Conservation (phyloP, 2,888 invertebrate species). For the Meteorus cinctellus region DNA sequence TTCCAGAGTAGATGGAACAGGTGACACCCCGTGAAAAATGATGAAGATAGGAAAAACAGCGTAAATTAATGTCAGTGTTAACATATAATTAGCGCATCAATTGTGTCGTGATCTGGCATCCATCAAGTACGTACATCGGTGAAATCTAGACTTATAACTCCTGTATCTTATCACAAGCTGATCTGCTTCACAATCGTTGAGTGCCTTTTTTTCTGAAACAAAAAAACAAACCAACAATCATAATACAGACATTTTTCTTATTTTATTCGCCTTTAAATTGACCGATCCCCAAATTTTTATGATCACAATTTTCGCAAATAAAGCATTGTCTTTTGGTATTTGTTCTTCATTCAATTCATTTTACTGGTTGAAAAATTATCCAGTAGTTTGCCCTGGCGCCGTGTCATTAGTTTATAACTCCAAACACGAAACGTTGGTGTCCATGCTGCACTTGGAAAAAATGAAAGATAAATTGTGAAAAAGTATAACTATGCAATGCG, state of each 20-base stretch:
- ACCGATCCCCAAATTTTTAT: too few species aligned
- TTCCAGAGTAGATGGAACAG: background rate
- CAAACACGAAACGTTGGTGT: background rate
- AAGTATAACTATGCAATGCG: constrained; percentile 51
- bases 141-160: constrained; percentile 67
- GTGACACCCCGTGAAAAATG: background rate
- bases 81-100: background rate
- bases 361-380: constrained; percentile 32
- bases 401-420: constrained; percentile 67
- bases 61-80: background rate
- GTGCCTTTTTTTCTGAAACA: constrained; percentile 65
- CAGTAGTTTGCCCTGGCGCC: constrained; percentile 47
- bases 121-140: constrained; percentile 68
- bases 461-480: constrained; percentile 60
- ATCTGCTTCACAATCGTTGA: constrained; percentile 62
- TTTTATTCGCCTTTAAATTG: too few species aligned
- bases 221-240: constrained; percentile 37
- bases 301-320: too few species aligned
- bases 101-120: constrained; percentile 62
- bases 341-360: background rate
- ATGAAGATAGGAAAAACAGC: background rate
- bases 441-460: background rate
- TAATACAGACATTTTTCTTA: background rate
- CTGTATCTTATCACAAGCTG: constrained; percentile 71
- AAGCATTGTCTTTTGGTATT: background rate